Conservation (phyloP, 37 sponge, comb jelly and placozoan species). For the Petrosia ficiformis region DNA sequence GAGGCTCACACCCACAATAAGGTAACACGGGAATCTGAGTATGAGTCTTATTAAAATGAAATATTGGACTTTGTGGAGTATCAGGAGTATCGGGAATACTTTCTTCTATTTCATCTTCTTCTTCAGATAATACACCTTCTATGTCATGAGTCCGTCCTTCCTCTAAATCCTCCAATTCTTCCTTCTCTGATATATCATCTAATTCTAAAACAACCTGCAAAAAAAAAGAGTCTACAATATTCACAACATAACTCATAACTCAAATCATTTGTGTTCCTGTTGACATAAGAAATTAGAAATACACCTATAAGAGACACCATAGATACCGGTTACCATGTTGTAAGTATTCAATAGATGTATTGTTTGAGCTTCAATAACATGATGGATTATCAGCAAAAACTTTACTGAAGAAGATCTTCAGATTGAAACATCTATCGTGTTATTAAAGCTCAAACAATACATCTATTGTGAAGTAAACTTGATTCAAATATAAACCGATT, state of each 20-base stretch:
- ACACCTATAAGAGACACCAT: background rate
- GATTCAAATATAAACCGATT: too few species aligned
- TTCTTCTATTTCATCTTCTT: background rate
- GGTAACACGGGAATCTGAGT: slow-evolving; percentile 4
- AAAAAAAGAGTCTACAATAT: background rate
- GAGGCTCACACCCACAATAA: slow-evolving; percentile 36
- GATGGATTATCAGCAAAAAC: too few species aligned
- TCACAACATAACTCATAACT: background rate
- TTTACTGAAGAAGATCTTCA: too few species aligned
- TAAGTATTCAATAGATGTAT: too few species aligned
- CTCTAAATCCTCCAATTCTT: slow-evolving; percentile 67
- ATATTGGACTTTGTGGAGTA: background rate
- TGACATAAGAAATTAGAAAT: background rate
- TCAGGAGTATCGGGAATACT: background rate
- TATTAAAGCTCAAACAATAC: too few species aligned
- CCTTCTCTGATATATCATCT: slow-evolving; percentile 45
- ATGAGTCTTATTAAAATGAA: background rate
- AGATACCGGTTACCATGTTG: too few species aligned
- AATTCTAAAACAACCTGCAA: slow-evolving; percentile 37
- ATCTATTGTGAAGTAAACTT: too few species aligned
- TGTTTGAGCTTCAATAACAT: too few species aligned
- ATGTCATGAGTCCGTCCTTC: slow-evolving; percentile 24
- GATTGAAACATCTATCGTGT: too few species aligned
- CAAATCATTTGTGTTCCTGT: background rate
- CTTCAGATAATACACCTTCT: background rate